Evolutionary conservation across 1,140 invertebrate genomes (phyloP).

Genomic region (Drosophila nasuta): DNA sequence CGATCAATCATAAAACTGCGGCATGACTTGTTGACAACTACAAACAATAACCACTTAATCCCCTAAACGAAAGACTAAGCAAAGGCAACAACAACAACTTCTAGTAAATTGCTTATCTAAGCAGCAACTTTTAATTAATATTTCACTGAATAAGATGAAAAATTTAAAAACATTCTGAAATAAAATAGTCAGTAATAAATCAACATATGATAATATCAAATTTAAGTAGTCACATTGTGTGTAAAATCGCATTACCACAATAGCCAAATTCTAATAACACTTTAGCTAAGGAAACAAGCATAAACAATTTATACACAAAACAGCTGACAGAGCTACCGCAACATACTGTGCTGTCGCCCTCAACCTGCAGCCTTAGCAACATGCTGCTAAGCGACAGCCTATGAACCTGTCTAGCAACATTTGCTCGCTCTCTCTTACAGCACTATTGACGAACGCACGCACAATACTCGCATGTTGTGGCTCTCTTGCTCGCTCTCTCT

Average conservation of each 20-base stretch:
- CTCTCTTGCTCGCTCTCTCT: background rate
- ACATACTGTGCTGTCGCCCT: background rate
- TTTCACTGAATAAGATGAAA: too few species aligned
- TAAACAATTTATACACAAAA: background rate
- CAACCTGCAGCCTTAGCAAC: slow-evolving; percentile 1
- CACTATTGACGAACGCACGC: background rate
- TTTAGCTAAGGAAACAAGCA: too few species aligned
- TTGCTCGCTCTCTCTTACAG: background rate
- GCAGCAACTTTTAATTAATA: too few species aligned
- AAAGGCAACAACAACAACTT: too few species aligned
- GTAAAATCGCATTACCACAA: too few species aligned
- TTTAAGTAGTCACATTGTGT: too few species aligned
- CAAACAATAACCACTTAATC: slow-evolving; percentile 50
- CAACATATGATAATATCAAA: too few species aligned
- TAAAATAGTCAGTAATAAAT: too few species aligned
- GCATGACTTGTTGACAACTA: slow-evolving; percentile 27
- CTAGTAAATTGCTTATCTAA: too few species aligned
- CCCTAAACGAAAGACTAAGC: background rate
- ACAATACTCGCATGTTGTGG: background rate
- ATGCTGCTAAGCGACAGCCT: background rate
- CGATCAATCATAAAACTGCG: slow-evolving; percentile 45
- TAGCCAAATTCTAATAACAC: too few species aligned
- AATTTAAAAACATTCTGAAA: too few species aligned
- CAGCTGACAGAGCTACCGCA: background rate
- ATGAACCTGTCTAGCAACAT: slow-evolving; percentile 6